Evolutionary conservation across 1,140 invertebrate genomes (phyloP).

Genomic region (Apis florea): DNA sequence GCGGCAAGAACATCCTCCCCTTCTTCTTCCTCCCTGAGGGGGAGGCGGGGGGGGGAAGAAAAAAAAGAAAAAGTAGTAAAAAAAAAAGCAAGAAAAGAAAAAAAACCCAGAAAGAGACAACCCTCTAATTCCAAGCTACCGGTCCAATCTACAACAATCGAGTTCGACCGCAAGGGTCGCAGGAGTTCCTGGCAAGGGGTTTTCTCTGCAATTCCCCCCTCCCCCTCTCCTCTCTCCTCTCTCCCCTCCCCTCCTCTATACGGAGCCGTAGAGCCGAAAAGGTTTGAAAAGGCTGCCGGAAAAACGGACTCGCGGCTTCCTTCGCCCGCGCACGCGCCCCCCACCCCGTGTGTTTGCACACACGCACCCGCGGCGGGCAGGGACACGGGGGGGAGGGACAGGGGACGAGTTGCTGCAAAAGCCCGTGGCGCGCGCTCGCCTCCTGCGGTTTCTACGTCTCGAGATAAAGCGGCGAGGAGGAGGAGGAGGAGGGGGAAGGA

Average conservation of each 20-base stretch:
- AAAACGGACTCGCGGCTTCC: slow-evolving; percentile 59
- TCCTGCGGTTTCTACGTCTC: slow-evolving; percentile 61
- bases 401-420: slow-evolving; percentile 33
- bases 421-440: slow-evolving; percentile 20
- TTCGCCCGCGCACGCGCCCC: slow-evolving; percentile 39
- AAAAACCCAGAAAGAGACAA: not conserved
- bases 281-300: slow-evolving; percentile 61
- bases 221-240: slow-evolving; percentile 31
- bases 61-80: not conserved
- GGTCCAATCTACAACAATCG: slow-evolving; percentile 44
- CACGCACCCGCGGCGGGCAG: slow-evolving; percentile 54
- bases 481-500: too few species aligned
- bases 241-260: slow-evolving; percentile 36
- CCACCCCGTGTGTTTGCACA: slow-evolving; percentile 45
- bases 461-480: slow-evolving; percentile 55
- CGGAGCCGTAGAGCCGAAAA: slow-evolving; percentile 46
- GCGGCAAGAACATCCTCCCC: too few species aligned
- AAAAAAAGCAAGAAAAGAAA: not conserved
- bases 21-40: too few species aligned
- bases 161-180: slow-evolving; percentile 42
- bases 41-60: not conserved
- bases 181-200: slow-evolving; percentile 52
- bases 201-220: slow-evolving; percentile 41
- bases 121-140: slow-evolving; percentile 34
- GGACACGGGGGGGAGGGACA: slow-evolving; percentile 17